A percentile compares a stretch with the other conserved stretches of the same genome.
Conservation (phyloP, 2,888 invertebrate genomes). For the Pristionchus fissidentatus region DNA sequence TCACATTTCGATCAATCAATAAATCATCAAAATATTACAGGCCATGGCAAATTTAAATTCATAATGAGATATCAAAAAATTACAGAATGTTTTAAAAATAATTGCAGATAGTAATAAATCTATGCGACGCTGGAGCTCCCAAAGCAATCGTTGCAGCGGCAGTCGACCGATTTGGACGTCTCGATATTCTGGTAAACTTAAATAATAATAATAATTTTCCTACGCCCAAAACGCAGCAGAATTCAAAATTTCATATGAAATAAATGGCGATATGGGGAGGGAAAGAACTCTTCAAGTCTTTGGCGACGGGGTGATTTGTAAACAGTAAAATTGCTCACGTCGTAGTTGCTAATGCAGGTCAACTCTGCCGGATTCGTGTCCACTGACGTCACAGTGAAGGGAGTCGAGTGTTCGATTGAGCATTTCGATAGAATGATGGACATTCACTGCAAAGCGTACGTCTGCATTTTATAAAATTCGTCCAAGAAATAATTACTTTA, state of each 20-base stretch:
- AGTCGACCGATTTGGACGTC: not conserved
- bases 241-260: no score
- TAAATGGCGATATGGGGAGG: no score
- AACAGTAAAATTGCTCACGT: not conserved
- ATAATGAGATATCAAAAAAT: no score
- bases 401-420: not conserved
- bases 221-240: no score
- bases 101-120: not conserved
- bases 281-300: no score
- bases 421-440: not conserved
- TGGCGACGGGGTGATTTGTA: no score
- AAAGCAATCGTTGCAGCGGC: not conserved
- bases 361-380: not conserved
- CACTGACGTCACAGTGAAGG: not conserved
- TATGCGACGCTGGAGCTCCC: not conserved
- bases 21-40: no score
- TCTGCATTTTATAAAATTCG: not conserved
- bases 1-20: no score
- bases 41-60: no score
- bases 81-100: not conserved
- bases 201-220: no score
- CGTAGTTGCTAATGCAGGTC: not conserved
- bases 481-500: no score
- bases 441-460: not conserved
- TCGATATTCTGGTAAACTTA: not conserved